Conservation (phyloP, 2,888 invertebrate species). For the Luffia ferchaultella region DNA sequence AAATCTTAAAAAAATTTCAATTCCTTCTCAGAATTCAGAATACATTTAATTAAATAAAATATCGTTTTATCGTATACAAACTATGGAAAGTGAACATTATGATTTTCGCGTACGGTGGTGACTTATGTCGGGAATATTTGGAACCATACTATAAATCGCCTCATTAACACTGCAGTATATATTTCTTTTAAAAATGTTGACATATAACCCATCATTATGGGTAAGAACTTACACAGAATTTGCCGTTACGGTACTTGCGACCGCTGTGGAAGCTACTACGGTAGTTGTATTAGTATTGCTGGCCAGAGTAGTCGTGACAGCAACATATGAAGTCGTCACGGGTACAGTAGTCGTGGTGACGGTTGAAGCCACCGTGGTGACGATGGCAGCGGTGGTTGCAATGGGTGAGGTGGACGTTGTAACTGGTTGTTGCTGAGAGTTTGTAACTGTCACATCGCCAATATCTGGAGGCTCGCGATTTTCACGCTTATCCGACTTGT, state of each 20-base stretch:
- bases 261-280: background rate
- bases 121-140: no score
- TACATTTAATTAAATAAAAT: no score
- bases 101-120: no score
- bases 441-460: slow-evolving; percentile 44
- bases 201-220: no score
- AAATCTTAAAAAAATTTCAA: no score
- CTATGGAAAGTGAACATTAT: no score
- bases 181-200: no score
- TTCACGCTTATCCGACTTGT: slow-evolving; percentile 35
- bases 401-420: background rate
- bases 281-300: background rate
- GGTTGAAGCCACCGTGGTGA: slow-evolving; percentile 15
- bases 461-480: slow-evolving; percentile 50
- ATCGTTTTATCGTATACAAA: no score
- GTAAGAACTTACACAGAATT: slow-evolving; percentile 24
- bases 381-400: slow-evolving; percentile 11
- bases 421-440: slow-evolving; percentile 7
- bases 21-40: no score
- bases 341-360: background rate
- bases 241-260: slow-evolving; percentile 10
- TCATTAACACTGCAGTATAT: no score
- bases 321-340: background rate
- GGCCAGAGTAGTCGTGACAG: background rate
- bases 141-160: no score